These are phyloP conservation scores for Seriola aureovittata DNA, from an alignment of 2,113 vertebrate species.

Conservation along the genomic window DNA sequence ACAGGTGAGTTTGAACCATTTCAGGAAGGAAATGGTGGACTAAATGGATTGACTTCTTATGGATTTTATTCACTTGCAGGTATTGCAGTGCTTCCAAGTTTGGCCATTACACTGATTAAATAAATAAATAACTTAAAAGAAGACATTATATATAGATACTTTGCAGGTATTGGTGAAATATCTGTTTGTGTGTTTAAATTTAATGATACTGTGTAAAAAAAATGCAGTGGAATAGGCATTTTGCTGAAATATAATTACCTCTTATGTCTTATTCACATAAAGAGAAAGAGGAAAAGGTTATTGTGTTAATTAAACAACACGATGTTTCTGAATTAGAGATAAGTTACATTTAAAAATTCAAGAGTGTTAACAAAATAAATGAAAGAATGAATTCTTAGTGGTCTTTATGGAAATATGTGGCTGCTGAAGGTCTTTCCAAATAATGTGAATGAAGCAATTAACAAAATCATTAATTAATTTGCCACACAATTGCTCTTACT, in stretches of 20 bases:
- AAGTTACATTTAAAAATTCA: neutral
- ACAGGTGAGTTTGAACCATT: neutral
- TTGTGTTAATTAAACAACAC: neutral
- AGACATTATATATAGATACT: neutral
- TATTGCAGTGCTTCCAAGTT: too few relatives aligned
- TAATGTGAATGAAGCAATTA: neutral
- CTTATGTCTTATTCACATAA: neutral
- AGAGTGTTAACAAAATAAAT: neutral
- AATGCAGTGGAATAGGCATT: neutral
- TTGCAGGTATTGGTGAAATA: neutral
- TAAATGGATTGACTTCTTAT: neutral
- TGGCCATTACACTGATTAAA: too few relatives aligned
- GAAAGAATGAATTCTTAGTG: neutral
- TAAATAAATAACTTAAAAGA: neutral
- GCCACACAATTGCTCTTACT: neutral
- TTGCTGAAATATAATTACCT: neutral
- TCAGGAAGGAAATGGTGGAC: neutral
- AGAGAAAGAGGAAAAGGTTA: neutral
- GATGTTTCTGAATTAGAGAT: neutral
- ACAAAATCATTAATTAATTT: neutral
- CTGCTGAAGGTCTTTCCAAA: neutral
- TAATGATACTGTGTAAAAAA: too few relatives aligned
- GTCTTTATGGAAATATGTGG: neutral
- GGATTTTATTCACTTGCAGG: neutral
- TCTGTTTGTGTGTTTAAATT: too few relatives aligned